Percentiles rank a stretch among this genome's conserved stretches.
These are phyloP conservation scores for Holothuria glaberrima DNA, from an alignment of 35 echinoderm and acorn worm species.

Conservation along the genomic window DNA sequence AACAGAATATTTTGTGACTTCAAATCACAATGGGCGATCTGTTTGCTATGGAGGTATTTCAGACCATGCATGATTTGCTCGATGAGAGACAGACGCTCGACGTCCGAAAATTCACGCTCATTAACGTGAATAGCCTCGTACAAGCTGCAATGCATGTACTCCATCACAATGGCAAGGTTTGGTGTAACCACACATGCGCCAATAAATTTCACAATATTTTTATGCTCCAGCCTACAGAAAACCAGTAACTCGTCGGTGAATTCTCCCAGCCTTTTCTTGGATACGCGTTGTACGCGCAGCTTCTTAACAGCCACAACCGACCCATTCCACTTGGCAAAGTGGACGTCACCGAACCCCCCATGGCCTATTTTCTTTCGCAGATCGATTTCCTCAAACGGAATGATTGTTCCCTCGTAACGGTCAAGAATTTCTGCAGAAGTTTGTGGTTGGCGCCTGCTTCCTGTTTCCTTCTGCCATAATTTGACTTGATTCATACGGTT, in stretches of 20 bases:
- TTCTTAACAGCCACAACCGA: slow-evolving; percentile 67
- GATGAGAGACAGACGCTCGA: slow-evolving; percentile 30
- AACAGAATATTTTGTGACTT: slow-evolving; percentile 60
- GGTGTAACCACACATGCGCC: slow-evolving; percentile 64
- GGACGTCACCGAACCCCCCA: slow-evolving; percentile 62
- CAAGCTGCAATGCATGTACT: slow-evolving; percentile 60
- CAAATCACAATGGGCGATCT: slow-evolving; percentile 63
- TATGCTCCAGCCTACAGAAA: slow-evolving; percentile 47
- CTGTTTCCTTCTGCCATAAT: slow-evolving; percentile 20
- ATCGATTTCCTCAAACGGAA: slow-evolving; percentile 38
- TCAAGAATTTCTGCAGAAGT: not conserved
- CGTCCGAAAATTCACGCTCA: not conserved
- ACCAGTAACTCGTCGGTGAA: slow-evolving; percentile 52
- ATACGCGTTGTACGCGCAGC: slow-evolving; percentile 60
- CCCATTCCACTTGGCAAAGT: slow-evolving; percentile 37
- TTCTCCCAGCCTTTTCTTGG: slow-evolving; percentile 37
- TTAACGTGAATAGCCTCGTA: slow-evolving; percentile 58
- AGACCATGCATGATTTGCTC: slow-evolving; percentile 46
- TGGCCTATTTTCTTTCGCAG: slow-evolving; percentile 56
- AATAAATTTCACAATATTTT: slow-evolving; percentile 58
- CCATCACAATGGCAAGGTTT: slow-evolving; percentile 65
- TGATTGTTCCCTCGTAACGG: slow-evolving; percentile 54
- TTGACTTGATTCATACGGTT: not conserved
- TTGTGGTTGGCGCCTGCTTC: slow-evolving; percentile 12
- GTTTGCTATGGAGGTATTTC: slow-evolving; percentile 31